Conservation (phyloP, 2,888 invertebrate genomes). For the Lomographa bimaculata region DNA sequence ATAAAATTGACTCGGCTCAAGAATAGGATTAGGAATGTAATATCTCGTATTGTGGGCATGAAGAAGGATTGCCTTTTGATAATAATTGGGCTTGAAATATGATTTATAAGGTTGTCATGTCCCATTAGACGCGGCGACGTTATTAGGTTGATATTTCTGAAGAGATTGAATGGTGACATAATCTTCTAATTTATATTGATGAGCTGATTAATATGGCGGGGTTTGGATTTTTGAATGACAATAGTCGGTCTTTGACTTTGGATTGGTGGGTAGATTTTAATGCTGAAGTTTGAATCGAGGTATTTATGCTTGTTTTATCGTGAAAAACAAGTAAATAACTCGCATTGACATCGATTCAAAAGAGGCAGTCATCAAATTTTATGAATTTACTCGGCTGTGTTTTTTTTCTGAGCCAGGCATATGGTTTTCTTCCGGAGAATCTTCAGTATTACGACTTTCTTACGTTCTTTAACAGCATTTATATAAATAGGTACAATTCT, state of each 20-base stretch:
- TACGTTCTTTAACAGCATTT: too few species aligned
- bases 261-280: not conserved
- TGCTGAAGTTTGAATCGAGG: too few species aligned
- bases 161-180: constrained; percentile 58
- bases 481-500: too few species aligned
- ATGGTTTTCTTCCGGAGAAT: too few species aligned
- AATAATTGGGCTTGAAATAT: constrained; percentile 72
- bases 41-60: constrained; percentile 58
- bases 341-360: too few species aligned
- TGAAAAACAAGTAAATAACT: too few species aligned
- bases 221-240: constrained; percentile 33
- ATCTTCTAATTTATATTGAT: constrained; percentile 58
- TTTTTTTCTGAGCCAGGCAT: too few species aligned
- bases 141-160: constrained; percentile 49
- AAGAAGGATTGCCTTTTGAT: constrained; percentile 69
- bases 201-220: constrained; percentile 40
- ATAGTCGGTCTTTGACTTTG: constrained; percentile 24
- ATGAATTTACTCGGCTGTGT: too few species aligned
- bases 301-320: too few species aligned
- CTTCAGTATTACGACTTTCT: too few species aligned
- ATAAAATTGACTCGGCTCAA: constrained; percentile 74
- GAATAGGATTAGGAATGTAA: constrained; percentile 75
- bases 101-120: constrained; percentile 69
- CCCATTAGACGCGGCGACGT: constrained; percentile 33
- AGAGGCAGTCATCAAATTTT: too few species aligned